Base-by-base conservation (phyloP, 1,140 invertebrate species). In the Lepidurus arcticus region DNA sequence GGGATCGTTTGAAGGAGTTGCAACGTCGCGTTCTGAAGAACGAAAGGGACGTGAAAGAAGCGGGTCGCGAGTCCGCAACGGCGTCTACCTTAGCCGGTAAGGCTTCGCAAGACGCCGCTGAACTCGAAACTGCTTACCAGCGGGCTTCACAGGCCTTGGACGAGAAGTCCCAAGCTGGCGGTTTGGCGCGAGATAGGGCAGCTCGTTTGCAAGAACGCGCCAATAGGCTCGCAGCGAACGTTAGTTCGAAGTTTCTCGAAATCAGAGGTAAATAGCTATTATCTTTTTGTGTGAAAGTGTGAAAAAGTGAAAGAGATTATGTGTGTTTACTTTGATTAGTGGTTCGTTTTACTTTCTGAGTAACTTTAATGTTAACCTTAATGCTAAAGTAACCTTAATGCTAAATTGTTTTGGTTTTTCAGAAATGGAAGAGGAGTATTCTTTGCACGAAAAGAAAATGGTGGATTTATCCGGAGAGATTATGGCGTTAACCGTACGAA, bases 21-120 rank as follows among this genome's bases (percentile, higher is more conserved):
- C 90, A 93, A 81, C 91, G 90, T 76, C 90, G 92, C 82, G 92
- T 92, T 75, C 86, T 91, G 3, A 91, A 90, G 83, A 95, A 95
- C 83, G 90, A 93, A 81, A 85, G 88, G 34, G 85, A 89, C 44
- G 86, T 91, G 0, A 83, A 86, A 44, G 88, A 90, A 80, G 90
- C 91, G 1, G 85, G 85, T 24, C 82, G 84, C 2, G 89, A 90
- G 79, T 87, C 89, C 0, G 82, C 84, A 3, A 84, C 84, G 21
- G 88, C 91, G 0, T 86, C 85, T 1, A 82, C 86, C 8, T 86
- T 89, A 74, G 90, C 91, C 0, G 84, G 86, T n/a, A 83, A 84
- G 24, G 89, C 90, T 7, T 85, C 88, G 80, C 82, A 84, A 0
- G 87, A 88, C 77, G 86, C 88, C 10, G 81, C 80, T 26, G 86